These are phyloP conservation scores for Tenthredo amoena DNA, from an alignment of 2,888 invertebrate genomes.

Conservation along the genomic window DNA sequence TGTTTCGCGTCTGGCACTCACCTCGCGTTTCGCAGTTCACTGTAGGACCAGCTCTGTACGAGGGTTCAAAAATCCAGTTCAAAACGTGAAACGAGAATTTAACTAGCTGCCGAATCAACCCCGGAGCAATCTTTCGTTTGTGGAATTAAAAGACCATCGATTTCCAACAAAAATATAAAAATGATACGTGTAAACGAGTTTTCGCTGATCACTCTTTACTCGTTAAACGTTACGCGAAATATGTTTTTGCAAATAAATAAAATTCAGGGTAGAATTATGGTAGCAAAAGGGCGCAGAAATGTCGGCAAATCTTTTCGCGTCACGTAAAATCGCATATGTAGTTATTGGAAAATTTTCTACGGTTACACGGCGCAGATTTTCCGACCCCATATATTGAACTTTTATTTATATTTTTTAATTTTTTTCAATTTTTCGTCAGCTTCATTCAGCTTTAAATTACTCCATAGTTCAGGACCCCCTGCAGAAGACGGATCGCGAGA, in stretches of 20 bases:
- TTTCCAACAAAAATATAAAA: neutral
- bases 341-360: too few relatives aligned
- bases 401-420: neutral
- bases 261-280: neutral
- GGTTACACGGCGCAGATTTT: too few relatives aligned
- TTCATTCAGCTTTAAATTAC: neutral
- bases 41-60: neutral
- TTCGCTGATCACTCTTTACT: neutral
- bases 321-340: too few relatives aligned
- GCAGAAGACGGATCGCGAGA: neutral
- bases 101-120: neutral
- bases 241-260: neutral
- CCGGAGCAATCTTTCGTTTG: neutral
- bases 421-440: neutral
- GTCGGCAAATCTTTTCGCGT: neutral
- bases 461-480: neutral
- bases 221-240: neutral
- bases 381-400: neutral
- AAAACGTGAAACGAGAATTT: neutral
- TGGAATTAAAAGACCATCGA: neutral
- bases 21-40: neutral
- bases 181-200: neutral
- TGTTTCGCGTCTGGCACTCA: slow-evolving; percentile 22
- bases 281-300: neutral
- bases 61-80: neutral